These are phyloP conservation scores for Nebria salina DNA, from an alignment of 2,888 invertebrate genomes.

Conservation along the genomic window DNA sequence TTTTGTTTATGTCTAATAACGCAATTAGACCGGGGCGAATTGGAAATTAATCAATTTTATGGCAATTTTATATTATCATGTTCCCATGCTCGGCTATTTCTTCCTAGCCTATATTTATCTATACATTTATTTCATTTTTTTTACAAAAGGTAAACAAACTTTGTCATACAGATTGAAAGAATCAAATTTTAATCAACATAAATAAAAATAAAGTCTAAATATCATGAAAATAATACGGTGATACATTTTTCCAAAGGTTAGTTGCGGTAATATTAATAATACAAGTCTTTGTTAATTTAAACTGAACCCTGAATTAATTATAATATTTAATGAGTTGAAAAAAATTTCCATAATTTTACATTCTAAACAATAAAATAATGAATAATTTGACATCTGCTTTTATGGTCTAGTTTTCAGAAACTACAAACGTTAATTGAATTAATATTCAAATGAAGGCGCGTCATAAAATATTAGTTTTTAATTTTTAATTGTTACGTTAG, in stretches of 20 bases:
- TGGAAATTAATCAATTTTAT: slow-evolving; percentile 44
- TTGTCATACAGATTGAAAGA: too few species aligned
- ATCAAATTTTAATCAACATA: too few species aligned
- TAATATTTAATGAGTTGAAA: slow-evolving; percentile 30
- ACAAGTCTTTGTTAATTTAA: too few species aligned
- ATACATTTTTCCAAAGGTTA: too few species aligned
- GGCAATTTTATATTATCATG: slow-evolving; percentile 17
- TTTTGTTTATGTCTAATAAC: slow-evolving; percentile 9
- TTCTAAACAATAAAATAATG: slow-evolving; percentile 44
- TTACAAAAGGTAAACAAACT: too few species aligned
- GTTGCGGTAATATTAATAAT: too few species aligned
- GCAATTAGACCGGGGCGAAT: slow-evolving; percentile 41
- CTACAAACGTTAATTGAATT: slow-evolving; percentile 37
- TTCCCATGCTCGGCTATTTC: neutral
- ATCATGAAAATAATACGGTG: too few species aligned
- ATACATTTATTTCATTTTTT: too few species aligned
- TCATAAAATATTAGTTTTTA: too few species aligned
- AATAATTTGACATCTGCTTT: slow-evolving; percentile 43
- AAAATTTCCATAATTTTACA: slow-evolving; percentile 45
- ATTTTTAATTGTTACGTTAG: too few species aligned
- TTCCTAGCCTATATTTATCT: neutral
- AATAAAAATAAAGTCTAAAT: too few species aligned
- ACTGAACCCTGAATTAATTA: slow-evolving; percentile 37
- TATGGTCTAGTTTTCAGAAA: slow-evolving; percentile 21
- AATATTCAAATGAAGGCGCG: slow-evolving; percentile 35